Evolutionary conservation across 1,140 invertebrate genomes (phyloP), one percentile per base, ranked within the genome.

Genomic region (Halyomorpha halys): DNA sequence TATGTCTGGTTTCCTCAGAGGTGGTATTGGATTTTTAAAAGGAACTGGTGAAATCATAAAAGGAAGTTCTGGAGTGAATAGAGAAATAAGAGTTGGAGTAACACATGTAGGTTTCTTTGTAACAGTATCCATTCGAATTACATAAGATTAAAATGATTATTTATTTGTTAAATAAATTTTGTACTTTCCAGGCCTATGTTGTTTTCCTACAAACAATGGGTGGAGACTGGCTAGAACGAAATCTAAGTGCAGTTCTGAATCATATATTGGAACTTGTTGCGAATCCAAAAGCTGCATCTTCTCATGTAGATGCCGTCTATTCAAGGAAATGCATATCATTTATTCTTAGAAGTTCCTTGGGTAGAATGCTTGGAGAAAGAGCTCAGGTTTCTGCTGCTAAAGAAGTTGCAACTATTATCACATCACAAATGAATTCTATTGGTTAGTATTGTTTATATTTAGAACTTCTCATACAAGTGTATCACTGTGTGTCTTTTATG

Each of bases 301-400:
- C 92, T 0, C 95, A 98, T 73, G 91, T 98, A 8, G 97, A 99
- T 76, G 94, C 94, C 34, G 94, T 99, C 4, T 97, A 97, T 76
- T 97, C 94, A 0, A 80, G 97, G 67, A 97, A 97, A 76, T 99
- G 97, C 74, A 90, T 99, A 53, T 91, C 89, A 72, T 99, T 97
- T 73, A 95, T 99, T 71, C 78, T 98, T 49, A 81, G 92, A 44
- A 87, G 90, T 64, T 62, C 64, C 15, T 61, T 98, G 39, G 95
- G 96, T 8, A 88, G 90, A 73, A 86, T 98, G 80, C 80, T 99
- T 1, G 89, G 93, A 0, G 97, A 99, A 78, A 96, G 96, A 71
- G 93, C 94, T 54, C 97, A 99, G 77, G 86, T 91, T 47, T 88
- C 89, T 9, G 96, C 95, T 9, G 92, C 91, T 69, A 95, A 96